phyloP scores from a whole-genome alignment of 2,797 vertebrate species.

The Poeciliopsis paucimaculata region DNA sequence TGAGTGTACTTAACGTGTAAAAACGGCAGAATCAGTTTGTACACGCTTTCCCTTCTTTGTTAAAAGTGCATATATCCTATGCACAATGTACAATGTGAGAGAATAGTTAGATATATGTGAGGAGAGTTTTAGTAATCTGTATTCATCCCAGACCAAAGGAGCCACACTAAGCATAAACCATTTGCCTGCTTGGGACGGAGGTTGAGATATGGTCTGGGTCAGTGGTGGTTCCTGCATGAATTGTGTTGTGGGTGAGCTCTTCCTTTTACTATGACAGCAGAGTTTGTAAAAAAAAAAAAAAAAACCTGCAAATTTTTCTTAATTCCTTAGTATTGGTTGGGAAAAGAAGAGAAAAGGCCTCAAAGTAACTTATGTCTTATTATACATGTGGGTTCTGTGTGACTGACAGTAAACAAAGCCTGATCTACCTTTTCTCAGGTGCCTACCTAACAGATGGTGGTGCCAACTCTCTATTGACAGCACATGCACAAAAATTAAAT shows the following conservation, averaged over 20 bases:
- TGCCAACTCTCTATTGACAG: background rate
- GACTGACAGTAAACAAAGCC: background rate
- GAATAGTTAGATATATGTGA: conserved; percentile 42
- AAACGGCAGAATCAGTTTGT: conserved; percentile 82
- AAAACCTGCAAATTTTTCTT: background rate
- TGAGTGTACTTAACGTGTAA: conserved; percentile 81
- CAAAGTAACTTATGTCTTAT: background rate
- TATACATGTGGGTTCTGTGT: background rate
- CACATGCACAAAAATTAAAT: background rate
- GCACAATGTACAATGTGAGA: conserved; percentile 39
- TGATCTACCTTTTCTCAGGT: background rate
- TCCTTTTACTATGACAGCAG: background rate
- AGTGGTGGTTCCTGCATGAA: background rate
- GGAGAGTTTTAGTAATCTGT: conserved; percentile 41
- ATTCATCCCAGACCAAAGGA: conserved; percentile 46
- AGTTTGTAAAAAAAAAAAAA: background rate
- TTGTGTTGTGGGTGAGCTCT: background rate
- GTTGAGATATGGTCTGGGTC: conserved; percentile 72
- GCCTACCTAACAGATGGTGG: background rate
- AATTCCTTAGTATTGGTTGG: background rate
- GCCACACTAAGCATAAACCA: conserved; percentile 70
- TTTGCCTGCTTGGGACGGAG: conserved; percentile 75
- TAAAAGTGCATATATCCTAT: conserved; percentile 53
- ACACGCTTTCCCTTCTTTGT: conserved; percentile 73
- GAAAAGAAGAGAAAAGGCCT: background rate